Evolutionary conservation across 2,888 invertebrate species (phyloP).

Genomic region (Andrena hattorfiana): DNA sequence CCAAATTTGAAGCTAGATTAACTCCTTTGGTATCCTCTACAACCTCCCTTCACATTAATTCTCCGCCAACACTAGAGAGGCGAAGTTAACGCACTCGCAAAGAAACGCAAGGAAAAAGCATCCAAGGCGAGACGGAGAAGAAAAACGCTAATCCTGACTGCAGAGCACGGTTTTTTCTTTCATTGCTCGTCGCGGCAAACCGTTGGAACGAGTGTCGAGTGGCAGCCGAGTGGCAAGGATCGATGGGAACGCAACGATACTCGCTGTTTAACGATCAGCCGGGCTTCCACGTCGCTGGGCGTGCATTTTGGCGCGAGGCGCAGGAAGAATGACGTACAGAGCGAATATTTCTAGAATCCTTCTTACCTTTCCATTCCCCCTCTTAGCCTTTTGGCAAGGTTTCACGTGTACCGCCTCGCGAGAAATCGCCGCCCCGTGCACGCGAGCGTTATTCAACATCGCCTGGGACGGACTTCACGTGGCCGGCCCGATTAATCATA

Average conservation of each 20-base stretch:
- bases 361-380: no score
- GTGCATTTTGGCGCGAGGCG: no score
- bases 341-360: no score
- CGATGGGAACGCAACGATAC: conserved; percentile 3
- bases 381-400: no score
- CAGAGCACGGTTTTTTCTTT: background rate
- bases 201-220: background rate
- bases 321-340: no score
- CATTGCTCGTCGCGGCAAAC: background rate
- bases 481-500: conserved; percentile 19
- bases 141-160: background rate
- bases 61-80: background rate
- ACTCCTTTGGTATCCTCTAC: no score
- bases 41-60: background rate
- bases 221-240: background rate
- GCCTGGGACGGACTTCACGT: conserved; percentile 9
- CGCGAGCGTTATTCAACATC: background rate
- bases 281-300: background rate
- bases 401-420: no score
- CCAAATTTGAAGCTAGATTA: no score
- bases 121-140: background rate
- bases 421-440: background rate
- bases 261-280: background rate
- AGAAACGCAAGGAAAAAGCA: background rate
- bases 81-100: background rate